Evolutionary conservation across 2,888 invertebrate genomes (phyloP).

Genomic region (Drosophila prostipennis): DNA sequence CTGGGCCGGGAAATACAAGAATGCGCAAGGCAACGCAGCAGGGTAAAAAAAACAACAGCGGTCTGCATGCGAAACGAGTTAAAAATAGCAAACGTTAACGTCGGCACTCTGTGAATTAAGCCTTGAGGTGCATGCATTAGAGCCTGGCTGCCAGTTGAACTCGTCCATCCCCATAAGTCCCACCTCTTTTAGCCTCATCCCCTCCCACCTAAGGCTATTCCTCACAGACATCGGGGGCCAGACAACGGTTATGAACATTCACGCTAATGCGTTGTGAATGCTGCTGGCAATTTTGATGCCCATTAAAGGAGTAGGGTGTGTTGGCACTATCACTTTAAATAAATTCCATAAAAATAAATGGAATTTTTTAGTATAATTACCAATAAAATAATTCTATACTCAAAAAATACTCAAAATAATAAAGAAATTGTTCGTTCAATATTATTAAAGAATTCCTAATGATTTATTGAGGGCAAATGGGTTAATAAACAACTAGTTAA

Average conservation of each 20-base stretch:
- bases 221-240: slow-evolving; percentile 35
- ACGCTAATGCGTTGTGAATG: slow-evolving; percentile 73
- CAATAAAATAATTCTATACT: too few relatives aligned
- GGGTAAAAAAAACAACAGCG: slow-evolving; percentile 33
- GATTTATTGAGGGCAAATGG: too few relatives aligned
- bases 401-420: too few relatives aligned
- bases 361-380: too few relatives aligned
- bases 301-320: slow-evolving; percentile 4
- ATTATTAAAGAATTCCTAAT: too few relatives aligned
- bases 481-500: too few relatives aligned
- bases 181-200: not conserved
- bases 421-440: too few relatives aligned
- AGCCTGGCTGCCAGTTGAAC: slow-evolving; percentile 53
- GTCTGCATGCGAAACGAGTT: slow-evolving; percentile 70
- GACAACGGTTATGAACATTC: slow-evolving; percentile 73
- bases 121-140: slow-evolving; percentile 71
- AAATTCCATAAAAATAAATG: not conserved
- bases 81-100: slow-evolving; percentile 76
- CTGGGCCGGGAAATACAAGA: slow-evolving; percentile 61
- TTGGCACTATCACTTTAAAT: not conserved
- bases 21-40: slow-evolving; percentile 46
- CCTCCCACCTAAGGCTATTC: slow-evolving; percentile 12
- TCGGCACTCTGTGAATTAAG: slow-evolving; percentile 53
- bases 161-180: slow-evolving; percentile 12
- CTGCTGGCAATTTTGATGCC: slow-evolving; percentile 53